Evolutionary conservation across 2,888 invertebrate genomes (phyloP).

Genomic region (Stictocephala bisonia): DNA sequence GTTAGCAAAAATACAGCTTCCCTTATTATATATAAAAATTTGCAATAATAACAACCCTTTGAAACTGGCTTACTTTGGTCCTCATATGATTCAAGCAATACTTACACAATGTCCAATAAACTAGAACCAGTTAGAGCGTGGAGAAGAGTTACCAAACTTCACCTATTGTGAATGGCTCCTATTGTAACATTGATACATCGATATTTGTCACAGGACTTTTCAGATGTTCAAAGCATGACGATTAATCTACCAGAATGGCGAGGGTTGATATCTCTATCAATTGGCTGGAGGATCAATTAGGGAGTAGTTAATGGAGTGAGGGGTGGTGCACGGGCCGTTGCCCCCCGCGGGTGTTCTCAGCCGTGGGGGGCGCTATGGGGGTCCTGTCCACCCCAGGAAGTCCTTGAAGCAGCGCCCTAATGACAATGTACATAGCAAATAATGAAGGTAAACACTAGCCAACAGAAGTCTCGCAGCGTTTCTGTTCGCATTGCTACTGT

Average conservation of each 20-base stretch:
- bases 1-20: no score
- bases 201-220: no score
- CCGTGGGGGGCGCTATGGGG: conserved; percentile 13
- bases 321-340: not conserved
- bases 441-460: conserved; percentile 20
- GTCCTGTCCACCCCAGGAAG: not conserved
- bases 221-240: no score
- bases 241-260: not conserved
- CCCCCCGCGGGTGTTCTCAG: conserved; percentile 6
- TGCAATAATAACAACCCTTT: no score
- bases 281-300: conserved; percentile 29
- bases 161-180: no score
- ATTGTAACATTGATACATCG: no score
- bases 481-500: not conserved
- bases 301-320: conserved; percentile 27
- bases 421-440: conserved; percentile 22
- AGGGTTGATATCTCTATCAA: conserved; percentile 26
- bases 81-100: no score
- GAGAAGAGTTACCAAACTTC: no score
- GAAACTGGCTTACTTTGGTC: no score
- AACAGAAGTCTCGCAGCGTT: not conserved
- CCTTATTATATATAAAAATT: no score
- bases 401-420: not conserved
- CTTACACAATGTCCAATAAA: no score
- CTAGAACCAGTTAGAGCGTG: no score